Evolutionary conservation across 2,113 vertebrate genomes (phyloP).

Genomic region (Paracanthobrama guichenoti): DNA sequence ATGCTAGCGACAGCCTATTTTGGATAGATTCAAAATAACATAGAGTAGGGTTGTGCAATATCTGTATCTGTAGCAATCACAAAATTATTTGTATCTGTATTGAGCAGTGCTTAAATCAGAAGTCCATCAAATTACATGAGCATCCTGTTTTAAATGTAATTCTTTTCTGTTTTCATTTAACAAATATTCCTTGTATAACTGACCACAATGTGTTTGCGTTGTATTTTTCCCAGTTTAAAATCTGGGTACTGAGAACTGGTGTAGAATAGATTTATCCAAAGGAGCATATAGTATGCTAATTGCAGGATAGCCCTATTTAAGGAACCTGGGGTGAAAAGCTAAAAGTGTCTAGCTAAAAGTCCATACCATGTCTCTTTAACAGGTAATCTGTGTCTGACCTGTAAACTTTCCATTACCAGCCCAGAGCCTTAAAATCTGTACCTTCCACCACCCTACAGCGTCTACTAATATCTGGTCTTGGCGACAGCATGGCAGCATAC

Average conservation of each 20-base stretch:
- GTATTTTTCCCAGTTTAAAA: background rate
- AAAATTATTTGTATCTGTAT: no score
- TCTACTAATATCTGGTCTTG: background rate
- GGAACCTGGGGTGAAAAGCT: background rate
- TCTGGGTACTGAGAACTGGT: background rate
- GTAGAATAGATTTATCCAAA: background rate
- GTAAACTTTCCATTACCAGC: background rate
- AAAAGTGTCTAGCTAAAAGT: background rate
- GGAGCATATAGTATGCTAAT: background rate
- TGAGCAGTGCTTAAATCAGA: no score
- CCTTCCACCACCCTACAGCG: background rate
- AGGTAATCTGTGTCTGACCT: background rate
- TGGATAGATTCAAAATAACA: no score
- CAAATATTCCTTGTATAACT: no score
- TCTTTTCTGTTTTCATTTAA: no score
- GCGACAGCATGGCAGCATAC: background rate
- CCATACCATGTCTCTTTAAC: background rate
- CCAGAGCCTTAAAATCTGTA: background rate
- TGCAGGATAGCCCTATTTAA: background rate
- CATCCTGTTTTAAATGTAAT: no score
- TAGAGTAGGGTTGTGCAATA: no score
- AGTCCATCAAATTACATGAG: no score
- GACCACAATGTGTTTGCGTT: background rate
- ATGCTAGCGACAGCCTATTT: no score
- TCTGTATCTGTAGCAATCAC: no score